phyloP scores from a whole-genome alignment of 1,140 invertebrate genomes.

The Linepithema humile region DNA sequence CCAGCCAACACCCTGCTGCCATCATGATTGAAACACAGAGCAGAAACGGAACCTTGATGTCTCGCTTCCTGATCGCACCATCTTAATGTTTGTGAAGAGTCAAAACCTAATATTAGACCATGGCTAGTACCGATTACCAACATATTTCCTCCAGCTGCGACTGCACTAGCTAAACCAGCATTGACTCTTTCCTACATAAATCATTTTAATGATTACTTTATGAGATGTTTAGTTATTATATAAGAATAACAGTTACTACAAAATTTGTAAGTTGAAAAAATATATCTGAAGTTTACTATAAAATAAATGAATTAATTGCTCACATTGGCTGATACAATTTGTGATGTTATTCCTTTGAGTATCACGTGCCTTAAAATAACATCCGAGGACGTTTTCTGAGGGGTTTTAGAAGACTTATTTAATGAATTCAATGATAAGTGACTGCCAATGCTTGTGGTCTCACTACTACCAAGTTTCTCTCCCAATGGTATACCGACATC shows the following conservation, averaged over 20 bases:
- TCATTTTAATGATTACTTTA: conserved; percentile 2
- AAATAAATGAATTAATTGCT: conserved; percentile 74
- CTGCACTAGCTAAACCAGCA: conserved; percentile 94
- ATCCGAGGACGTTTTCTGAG: conserved; percentile 85
- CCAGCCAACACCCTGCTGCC: conserved; percentile 94
- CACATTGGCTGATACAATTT: conserved; percentile 92
- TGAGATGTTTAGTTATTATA: conserved; percentile 9
- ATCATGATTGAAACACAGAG: conserved; percentile 94
- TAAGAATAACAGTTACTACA: neutral
- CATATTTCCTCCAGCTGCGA: conserved; percentile 90
- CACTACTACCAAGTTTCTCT: conserved; percentile 79
- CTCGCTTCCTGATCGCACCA: conserved; percentile 92
- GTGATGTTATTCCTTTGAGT: conserved; percentile 93
- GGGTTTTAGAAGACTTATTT: conserved; percentile 80
- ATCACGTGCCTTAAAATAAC: conserved; percentile 92
- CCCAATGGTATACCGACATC: conserved; percentile 77
- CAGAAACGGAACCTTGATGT: conserved; percentile 93
- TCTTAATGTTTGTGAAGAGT: conserved; percentile 92
- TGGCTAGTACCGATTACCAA: conserved; percentile 97
- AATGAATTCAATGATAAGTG: conserved; percentile 81
- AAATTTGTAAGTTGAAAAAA: conserved; percentile 35
- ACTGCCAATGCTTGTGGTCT: conserved; percentile 81
- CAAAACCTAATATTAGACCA: conserved; percentile 95
- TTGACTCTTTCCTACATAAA: conserved; percentile 91
- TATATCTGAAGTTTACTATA: neutral